Conservation (phyloP, 1,140 invertebrate genomes). For the Drosophila guanche region DNA sequence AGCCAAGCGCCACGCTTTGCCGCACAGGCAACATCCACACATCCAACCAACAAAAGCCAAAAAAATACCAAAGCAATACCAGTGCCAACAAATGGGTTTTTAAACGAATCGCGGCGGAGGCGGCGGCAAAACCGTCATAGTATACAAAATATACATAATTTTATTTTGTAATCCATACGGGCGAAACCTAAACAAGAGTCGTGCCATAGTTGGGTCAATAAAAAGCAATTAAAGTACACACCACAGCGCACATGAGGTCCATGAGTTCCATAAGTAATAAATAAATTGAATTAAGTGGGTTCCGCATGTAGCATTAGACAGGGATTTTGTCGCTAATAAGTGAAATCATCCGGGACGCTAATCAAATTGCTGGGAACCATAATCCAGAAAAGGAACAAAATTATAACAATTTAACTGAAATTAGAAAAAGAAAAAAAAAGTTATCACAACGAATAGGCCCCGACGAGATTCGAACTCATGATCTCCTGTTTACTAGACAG, state of each 20-base stretch:
- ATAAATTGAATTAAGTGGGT: slow-evolving; percentile 60
- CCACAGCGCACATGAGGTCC: slow-evolving; percentile 9
- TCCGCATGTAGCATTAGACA: slow-evolving; percentile 22
- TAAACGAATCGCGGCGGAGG: slow-evolving; percentile 42
- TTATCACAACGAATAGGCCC: slow-evolving; percentile 77
- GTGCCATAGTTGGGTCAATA: slow-evolving; percentile 4
- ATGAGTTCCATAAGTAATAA: slow-evolving; percentile 41
- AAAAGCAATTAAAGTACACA: slow-evolving; percentile 61
- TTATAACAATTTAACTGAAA: slow-evolving; percentile 12
- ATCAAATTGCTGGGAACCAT: slow-evolving; percentile 35
- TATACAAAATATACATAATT: slow-evolving; percentile 50
- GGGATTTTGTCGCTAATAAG: slow-evolving; percentile 37
- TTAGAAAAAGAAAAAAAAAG: not conserved
- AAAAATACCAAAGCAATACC: slow-evolving; percentile 18
- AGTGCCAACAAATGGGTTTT: slow-evolving; percentile 49
- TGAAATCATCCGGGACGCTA: slow-evolving; percentile 27
- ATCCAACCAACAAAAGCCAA: slow-evolving; percentile 25
- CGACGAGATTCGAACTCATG: slow-evolving; percentile 86
- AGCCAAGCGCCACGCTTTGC: slow-evolving; percentile 73
- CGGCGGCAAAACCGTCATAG: slow-evolving; percentile 10
- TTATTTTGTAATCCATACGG: slow-evolving; percentile 57
- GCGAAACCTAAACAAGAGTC: slow-evolving; percentile 44
- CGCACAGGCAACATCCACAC: slow-evolving; percentile 56
- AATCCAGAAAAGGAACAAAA: not conserved
- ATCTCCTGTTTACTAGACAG: slow-evolving; percentile 87